Conservation (phyloP, 2,888 invertebrate genomes). For the Agrochola macilenta region DNA sequence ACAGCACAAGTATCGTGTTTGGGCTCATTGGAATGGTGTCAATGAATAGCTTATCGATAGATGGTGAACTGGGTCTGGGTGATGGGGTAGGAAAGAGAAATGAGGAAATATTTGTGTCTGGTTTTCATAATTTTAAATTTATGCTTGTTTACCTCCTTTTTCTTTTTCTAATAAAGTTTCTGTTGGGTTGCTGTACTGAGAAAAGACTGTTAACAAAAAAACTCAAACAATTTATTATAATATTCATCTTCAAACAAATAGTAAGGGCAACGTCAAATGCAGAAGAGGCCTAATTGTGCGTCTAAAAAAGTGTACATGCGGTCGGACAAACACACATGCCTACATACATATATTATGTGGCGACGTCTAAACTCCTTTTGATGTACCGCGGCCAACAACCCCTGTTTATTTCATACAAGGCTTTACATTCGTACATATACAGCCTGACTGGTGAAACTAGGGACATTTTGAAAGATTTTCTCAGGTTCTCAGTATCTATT, state of each 20-base stretch:
- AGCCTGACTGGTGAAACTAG: conserved; percentile 7
- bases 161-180: background rate
- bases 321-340: conserved; percentile 67
- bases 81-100: too few species aligned
- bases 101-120: too few species aligned
- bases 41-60: too few species aligned
- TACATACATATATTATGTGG: conserved; percentile 62
- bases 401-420: conserved; percentile 54
- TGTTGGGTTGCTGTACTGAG: background rate
- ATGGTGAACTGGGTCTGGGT: too few species aligned
- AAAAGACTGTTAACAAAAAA: background rate
- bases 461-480: background rate
- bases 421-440: conserved; percentile 23
- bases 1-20: too few species aligned
- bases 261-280: conserved; percentile 81
- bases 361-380: conserved; percentile 72
- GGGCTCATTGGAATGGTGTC: too few species aligned
- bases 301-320: conserved; percentile 78
- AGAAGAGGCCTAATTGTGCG: conserved; percentile 85
- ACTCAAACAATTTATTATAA: background rate
- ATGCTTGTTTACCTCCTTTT: too few species aligned
- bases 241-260: conserved; percentile 37
- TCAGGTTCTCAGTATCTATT: background rate
- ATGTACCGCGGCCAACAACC: conserved; percentile 74
- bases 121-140: too few species aligned